Evolutionary conservation across 2,888 invertebrate genomes (phyloP), one percentile per base, ranked within the genome.

Genomic region (Enchytraeus crypticus): DNA sequence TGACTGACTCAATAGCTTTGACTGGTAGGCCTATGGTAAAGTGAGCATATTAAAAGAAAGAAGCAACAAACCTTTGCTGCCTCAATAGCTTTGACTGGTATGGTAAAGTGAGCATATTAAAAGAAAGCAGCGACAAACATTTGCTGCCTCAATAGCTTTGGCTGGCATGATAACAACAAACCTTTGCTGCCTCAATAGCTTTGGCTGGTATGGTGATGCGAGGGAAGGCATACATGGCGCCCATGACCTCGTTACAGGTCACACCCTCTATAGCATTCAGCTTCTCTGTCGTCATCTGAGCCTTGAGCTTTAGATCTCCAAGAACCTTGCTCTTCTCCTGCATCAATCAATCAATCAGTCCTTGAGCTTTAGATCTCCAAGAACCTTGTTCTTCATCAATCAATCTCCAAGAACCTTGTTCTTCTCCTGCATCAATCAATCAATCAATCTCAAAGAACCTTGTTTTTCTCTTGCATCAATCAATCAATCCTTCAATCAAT

Each of bases 221-320:
- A 0, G 98, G 98, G 80, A 98, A 98, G 63, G 93, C 93, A 80
- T 98, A 99, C 98, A 99, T 97, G 4, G 98, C 95, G 21, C 98
- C 88, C 87, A 87, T 89, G 3, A 85, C 84, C 2, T 84, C 82
- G 77, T 95, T 93, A 73, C 93, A 93, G 34, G 81, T 84, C 79
- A 90, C 87, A 27, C 97, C 96, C 69, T 89, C 86, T 80, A 98
- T 91, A 59, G 84, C 83, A 81, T 95, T 96, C 78, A 98, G 89
- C 0, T 90, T 87, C 47, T 90, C 86, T 1, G 87, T 88, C 47
- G 95, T 88, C 82, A 95, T 84, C 67, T 84, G 82, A 1, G 97
- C 95, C 70, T 96, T 82, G 63, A 82, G 81, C 63, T 86, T 85
- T 30, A 99, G 82, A 0, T 90, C 88, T 5, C 81, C 76, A 60